These are phyloP conservation scores for Harpagifer antarcticus DNA, from an alignment of 2,797 vertebrate species.

Conservation along the genomic window DNA sequence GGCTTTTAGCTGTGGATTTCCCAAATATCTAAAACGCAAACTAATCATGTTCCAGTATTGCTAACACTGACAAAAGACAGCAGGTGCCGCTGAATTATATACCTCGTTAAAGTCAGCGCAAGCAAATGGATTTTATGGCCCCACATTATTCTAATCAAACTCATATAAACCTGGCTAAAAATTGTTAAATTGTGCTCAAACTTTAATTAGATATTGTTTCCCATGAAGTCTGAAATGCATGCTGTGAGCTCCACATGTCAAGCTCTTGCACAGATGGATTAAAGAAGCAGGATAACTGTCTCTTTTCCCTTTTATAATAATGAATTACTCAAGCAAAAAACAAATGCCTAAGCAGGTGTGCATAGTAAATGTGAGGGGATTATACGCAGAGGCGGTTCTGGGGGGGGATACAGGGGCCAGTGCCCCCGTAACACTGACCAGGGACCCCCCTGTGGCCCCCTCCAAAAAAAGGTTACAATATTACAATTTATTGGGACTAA, in stretches of 20 bases:
- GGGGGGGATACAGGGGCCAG: too few relatives aligned
- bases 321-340: conserved; percentile 54
- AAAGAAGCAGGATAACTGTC: conserved; percentile 56
- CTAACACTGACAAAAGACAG: conserved; percentile 30
- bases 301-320: conserved; percentile 55
- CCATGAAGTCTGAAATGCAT: conserved; percentile 38
- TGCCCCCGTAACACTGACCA: too few relatives aligned
- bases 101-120: conserved; percentile 33
- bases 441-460: too few relatives aligned
- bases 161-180: conserved; percentile 12
- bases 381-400: neutral
- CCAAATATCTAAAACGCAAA: conserved; percentile 42
- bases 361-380: conserved; percentile 28
- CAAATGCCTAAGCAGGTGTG: conserved; percentile 32
- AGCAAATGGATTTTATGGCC: conserved; percentile 34
- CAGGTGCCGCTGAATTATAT: conserved; percentile 35
- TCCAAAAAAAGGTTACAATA: too few relatives aligned
- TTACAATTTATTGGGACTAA: too few relatives aligned
- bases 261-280: conserved; percentile 48
- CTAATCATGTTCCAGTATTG: conserved; percentile 41
- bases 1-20: conserved; percentile 27
- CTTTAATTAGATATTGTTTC: conserved; percentile 4
- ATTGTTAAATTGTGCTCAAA: conserved; percentile 22
- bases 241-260: conserved; percentile 41
- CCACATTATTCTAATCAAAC: conserved; percentile 1